Evolutionary conservation across 2,113 vertebrate species (phyloP), one percentile per base, ranked within the genome.

Genomic region (Falco punctatus): DNA sequence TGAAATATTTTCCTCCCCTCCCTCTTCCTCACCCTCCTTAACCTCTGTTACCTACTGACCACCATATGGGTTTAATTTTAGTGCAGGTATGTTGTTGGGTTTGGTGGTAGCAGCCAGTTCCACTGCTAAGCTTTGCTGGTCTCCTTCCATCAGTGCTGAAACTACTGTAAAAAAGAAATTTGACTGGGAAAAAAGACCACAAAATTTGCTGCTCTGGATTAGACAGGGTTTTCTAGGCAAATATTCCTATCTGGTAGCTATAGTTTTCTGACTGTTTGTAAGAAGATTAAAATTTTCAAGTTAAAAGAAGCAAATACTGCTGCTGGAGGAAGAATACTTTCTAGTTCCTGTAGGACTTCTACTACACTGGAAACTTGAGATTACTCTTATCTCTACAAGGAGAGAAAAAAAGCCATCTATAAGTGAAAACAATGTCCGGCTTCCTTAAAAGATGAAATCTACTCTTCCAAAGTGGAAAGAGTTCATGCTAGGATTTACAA

Each of bases 381-480:
- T 92, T 82, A 77, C 74, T 89, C 59, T 95, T 93, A 67, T 70
- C 70, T 96, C 62, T 54, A 26, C 16, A 66, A 57, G 69, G 22
- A 6, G 19, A 58, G 86, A 55, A 79, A 61, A 58, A 49, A 49
- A 8, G 23, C 55, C 6, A 87, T 65, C 46, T 84, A 0, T 65
- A 81, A 87, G 54, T 89, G 91, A 94, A 94, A 95, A 97, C 88
- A 87, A 65, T 71, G 86, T 73, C 33, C 58, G 91, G 19, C 64
- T 94, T 92, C 78, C 92, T 95, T 85, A 86, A 81, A 95, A 67
- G 62, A 51, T 75, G n/a, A 81, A 74, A 67, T 84, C 20, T 46
- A 16, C 16, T 73, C 51, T 88, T 92, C 51, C 35, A 48, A 48
- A 81, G 33, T 85, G 81, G 81, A 88, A 92, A 15, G 66, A 91